These are phyloP conservation scores for Pica pica DNA, from an alignment of 2,113 vertebrate species.

Conservation along the genomic window DNA sequence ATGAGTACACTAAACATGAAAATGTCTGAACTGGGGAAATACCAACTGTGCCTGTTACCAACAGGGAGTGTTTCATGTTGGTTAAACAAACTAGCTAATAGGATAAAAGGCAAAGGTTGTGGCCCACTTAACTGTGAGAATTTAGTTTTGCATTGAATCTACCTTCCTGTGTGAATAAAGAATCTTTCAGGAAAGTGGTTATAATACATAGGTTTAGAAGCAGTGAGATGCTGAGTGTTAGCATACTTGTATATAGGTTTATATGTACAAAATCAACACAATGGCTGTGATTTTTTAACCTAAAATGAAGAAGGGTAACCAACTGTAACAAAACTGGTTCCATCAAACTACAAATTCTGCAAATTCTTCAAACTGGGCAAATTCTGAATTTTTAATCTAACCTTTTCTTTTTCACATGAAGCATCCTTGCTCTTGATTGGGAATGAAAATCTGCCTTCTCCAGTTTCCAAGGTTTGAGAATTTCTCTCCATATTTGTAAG, in stretches of 20 bases:
- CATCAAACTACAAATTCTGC: background rate
- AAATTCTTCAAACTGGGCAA: background rate
- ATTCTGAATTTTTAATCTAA: background rate
- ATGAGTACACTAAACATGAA: slow-evolving; percentile 33
- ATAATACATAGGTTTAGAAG: background rate
- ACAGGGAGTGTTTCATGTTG: background rate
- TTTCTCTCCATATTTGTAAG: background rate
- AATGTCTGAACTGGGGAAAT: slow-evolving; percentile 10
- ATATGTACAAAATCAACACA: background rate
- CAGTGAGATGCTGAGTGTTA: background rate
- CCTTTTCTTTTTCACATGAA: background rate
- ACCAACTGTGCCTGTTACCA: background rate
- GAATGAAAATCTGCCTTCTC: background rate
- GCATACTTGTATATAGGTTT: background rate
- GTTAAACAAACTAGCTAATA: background rate
- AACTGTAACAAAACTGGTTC: background rate
- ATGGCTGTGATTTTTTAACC: background rate
- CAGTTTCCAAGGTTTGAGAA: background rate
- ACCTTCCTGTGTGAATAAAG: background rate
- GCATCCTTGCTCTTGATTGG: background rate
- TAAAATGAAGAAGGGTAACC: background rate
- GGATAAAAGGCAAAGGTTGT: background rate
- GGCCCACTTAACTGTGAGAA: background rate
- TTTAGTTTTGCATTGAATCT: background rate
- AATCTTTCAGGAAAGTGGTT: background rate